Conservation (phyloP, 2,113 vertebrate species). For the Myotis lucifugus region DNA sequence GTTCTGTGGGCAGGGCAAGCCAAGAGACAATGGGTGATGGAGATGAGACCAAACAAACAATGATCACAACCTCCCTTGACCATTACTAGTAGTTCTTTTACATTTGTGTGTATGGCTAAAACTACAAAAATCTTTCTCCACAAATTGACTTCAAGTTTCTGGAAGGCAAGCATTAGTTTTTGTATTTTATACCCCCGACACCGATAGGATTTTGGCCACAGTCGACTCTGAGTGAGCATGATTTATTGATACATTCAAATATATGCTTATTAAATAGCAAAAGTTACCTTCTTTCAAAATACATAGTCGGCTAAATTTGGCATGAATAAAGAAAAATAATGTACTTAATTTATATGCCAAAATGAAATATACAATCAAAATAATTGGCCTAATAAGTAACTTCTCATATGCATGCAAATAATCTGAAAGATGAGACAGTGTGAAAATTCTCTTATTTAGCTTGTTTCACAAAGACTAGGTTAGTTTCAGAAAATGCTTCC, state of each 20-base stretch:
- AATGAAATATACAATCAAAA: neutral
- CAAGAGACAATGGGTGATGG: neutral
- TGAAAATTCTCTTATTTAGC: neutral
- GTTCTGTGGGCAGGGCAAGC: neutral
- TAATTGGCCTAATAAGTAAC: neutral
- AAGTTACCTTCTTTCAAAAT: slow-evolving; percentile 15
- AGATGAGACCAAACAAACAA: neutral
- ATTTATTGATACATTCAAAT: slow-evolving; percentile 34
- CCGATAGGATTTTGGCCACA: neutral
- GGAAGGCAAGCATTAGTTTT: neutral
- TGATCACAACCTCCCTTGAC: neutral
- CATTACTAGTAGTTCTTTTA: neutral
- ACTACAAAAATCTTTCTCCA: neutral
- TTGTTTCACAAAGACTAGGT: neutral
- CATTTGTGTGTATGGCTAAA: neutral
- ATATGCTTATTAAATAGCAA: slow-evolving; percentile 42
- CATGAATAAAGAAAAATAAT: slow-evolving; percentile 18
- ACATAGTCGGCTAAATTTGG: neutral
- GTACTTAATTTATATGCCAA: neutral
- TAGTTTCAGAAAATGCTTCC: slow-evolving; percentile 20
- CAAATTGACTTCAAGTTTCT: slow-evolving; percentile 13
- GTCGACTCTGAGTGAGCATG: neutral
- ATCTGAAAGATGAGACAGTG: slow-evolving; percentile 3
- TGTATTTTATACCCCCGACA: neutral
- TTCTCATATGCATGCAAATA: slow-evolving; percentile 8